Conservation (phyloP, 30 jellyfish, hydroid and myxozoan species). For the Aurelia aurita region DNA sequence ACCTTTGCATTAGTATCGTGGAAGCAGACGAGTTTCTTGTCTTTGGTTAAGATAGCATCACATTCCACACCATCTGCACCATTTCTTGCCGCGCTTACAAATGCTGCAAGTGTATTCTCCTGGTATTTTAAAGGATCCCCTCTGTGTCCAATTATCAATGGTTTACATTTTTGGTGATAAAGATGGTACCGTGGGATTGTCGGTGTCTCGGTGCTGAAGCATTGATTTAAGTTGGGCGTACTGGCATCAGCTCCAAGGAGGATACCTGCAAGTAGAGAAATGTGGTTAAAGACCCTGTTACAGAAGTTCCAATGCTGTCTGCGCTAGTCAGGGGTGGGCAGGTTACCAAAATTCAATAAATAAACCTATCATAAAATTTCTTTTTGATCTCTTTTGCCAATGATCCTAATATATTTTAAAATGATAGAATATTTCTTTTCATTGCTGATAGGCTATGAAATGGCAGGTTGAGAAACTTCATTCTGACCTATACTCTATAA, state of each 20-base stretch:
- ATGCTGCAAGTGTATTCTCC: conserved; percentile 79
- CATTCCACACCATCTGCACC: conserved; percentile 91
- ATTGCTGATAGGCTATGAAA: too few relatives aligned
- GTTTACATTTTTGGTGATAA: conserved; percentile 61
- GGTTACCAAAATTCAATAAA: too few relatives aligned
- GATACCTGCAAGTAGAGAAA: neutral
- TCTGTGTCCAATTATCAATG: conserved; percentile 89
- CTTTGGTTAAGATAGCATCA: conserved; percentile 77
- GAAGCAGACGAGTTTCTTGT: conserved; percentile 76
- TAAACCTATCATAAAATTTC: too few relatives aligned
- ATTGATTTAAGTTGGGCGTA: neutral
- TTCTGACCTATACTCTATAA: too few relatives aligned
- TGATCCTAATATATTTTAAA: too few relatives aligned
- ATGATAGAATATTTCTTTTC: too few relatives aligned
- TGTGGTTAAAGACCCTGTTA: too few relatives aligned
- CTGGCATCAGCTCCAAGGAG: neutral
- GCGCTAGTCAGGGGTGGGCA: too few relatives aligned
- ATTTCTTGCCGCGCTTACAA: conserved; percentile 20
- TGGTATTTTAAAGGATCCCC: conserved; percentile 68
- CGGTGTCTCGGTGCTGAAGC: neutral
- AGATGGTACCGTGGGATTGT: conserved; percentile 69
- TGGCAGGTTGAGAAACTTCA: too few relatives aligned
- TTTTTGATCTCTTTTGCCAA: too few relatives aligned
- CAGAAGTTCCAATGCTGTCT: too few relatives aligned
- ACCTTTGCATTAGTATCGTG: conserved; percentile 79